phyloP scores from a whole-genome alignment of 2,797 vertebrate species.

The Rhinophrynus dorsalis region DNA sequence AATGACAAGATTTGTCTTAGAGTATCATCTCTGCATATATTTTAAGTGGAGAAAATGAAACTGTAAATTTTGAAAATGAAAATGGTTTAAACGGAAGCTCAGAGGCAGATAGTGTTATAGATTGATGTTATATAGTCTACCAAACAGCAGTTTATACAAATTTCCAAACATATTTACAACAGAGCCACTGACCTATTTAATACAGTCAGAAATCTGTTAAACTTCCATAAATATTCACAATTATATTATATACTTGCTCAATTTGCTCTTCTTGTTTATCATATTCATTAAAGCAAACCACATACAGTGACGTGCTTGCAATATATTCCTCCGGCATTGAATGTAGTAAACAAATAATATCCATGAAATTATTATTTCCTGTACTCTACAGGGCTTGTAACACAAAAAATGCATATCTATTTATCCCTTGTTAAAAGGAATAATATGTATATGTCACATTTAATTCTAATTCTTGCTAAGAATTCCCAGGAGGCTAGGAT shows the following conservation, averaged over 20 bases:
- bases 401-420: slow-evolving; percentile 30
- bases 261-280: slow-evolving; percentile 47
- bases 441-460: slow-evolving; percentile 9
- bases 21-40: slow-evolving; percentile 26
- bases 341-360: slow-evolving; percentile 29
- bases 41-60: slow-evolving; percentile 41
- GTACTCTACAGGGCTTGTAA: slow-evolving; percentile 30
- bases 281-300: slow-evolving; percentile 47
- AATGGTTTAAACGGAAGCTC: slow-evolving; percentile 34
- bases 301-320: slow-evolving; percentile 25
- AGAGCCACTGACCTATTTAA: slow-evolving; percentile 47
- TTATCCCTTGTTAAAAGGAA: slow-evolving; percentile 16
- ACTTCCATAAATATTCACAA: slow-evolving; percentile 48
- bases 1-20: slow-evolving; percentile 37
- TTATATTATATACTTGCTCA: slow-evolving; percentile 45
- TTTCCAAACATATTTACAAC: slow-evolving; percentile 42
- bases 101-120: slow-evolving; percentile 31
- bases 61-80: slow-evolving; percentile 41
- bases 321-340: slow-evolving; percentile 25
- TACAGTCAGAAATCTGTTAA: slow-evolving; percentile 45
- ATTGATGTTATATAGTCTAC: slow-evolving; percentile 40
- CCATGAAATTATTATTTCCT: slow-evolving; percentile 42
- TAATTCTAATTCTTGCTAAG: slow-evolving; percentile 9
- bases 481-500: not conserved
- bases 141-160: slow-evolving; percentile 42